Evolutionary conservation across 2,888 invertebrate genomes (phyloP).

Genomic region (Agriotes lineatus): DNA sequence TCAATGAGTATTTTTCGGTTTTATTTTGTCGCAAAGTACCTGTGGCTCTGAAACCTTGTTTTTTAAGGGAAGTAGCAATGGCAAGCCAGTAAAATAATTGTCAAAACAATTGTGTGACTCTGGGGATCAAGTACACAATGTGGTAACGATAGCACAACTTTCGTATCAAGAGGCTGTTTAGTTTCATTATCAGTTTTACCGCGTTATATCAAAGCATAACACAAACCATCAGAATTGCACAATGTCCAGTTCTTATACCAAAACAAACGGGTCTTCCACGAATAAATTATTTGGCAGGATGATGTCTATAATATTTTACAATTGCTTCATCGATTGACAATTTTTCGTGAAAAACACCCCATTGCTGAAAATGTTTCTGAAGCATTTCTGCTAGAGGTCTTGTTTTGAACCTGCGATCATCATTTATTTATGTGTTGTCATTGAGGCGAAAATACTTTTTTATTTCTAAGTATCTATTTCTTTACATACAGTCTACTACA

Average conservation of each 20-base stretch:
- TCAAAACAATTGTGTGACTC: conserved; percentile 25
- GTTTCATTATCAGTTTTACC: conserved; percentile 18
- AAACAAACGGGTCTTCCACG: conserved; percentile 7
- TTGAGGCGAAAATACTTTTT: conserved; percentile 12
- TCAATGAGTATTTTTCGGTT: conserved; percentile 34
- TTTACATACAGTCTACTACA: conserved; percentile 1
- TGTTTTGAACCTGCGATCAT: background rate
- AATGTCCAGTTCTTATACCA: conserved; percentile 34
- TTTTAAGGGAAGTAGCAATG: conserved; percentile 6
- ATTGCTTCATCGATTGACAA: conserved; percentile 21
- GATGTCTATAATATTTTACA: conserved; percentile 6
- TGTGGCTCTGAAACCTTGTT: conserved; percentile 29
- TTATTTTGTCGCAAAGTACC: conserved; percentile 32
- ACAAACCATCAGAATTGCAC: conserved; percentile 28
- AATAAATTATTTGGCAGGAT: conserved; percentile 24
- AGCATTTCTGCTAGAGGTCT: background rate
- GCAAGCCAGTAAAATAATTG: conserved; percentile 33
- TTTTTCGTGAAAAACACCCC: conserved; percentile 10
- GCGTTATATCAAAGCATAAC: conserved; percentile 37
- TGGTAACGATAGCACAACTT: conserved; percentile 23
- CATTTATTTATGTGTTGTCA: conserved; percentile 5
- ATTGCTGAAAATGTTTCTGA: background rate
- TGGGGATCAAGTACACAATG: conserved; percentile 27
- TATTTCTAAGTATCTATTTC: conserved; percentile 24
- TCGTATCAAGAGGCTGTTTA: conserved; percentile 13